Evolutionary conservation across 2,113 vertebrate genomes (phyloP).

Genomic region (Oreochromis tanganicae): DNA sequence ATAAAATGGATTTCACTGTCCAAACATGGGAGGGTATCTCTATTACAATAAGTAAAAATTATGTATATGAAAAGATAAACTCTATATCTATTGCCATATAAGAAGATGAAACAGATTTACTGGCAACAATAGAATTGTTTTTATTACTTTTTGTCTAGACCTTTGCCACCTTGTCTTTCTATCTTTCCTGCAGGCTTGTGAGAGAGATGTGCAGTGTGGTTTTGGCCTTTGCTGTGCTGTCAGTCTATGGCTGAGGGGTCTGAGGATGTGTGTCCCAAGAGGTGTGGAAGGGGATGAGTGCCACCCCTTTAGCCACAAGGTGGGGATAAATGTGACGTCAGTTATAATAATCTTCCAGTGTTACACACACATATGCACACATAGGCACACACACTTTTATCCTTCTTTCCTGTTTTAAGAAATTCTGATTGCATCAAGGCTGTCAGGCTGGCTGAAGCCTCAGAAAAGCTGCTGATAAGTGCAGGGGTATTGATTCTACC

Average conservation of each 20-base stretch:
- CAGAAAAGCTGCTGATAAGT: conserved; percentile 59
- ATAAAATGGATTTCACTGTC: neutral
- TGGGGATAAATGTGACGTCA: conserved; percentile 32
- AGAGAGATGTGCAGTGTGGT: conserved; percentile 82
- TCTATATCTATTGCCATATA: neutral
- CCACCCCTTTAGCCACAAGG: conserved; percentile 89
- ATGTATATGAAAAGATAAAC: neutral
- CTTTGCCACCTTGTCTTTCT: neutral
- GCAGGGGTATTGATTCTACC: conserved; percentile 56
- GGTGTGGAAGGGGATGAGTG: conserved; percentile 85
- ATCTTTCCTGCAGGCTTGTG: conserved; percentile 78
- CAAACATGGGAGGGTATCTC: neutral
- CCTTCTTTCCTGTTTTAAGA: neutral
- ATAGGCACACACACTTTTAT: neutral
- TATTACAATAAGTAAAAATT: neutral
- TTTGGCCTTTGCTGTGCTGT: conserved; percentile 83
- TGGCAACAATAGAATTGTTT: neutral
- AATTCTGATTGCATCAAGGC: conserved; percentile 23
- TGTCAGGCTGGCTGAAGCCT: conserved; percentile 28
- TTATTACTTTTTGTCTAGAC: neutral
- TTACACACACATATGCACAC: neutral
- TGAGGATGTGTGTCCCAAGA: conserved; percentile 85
- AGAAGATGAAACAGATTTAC: neutral
- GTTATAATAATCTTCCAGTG: neutral
- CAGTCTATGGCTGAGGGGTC: conserved; percentile 86